Base-by-base conservation (phyloP, 2,888 invertebrate genomes). In the Cerastoderma edule region DNA sequence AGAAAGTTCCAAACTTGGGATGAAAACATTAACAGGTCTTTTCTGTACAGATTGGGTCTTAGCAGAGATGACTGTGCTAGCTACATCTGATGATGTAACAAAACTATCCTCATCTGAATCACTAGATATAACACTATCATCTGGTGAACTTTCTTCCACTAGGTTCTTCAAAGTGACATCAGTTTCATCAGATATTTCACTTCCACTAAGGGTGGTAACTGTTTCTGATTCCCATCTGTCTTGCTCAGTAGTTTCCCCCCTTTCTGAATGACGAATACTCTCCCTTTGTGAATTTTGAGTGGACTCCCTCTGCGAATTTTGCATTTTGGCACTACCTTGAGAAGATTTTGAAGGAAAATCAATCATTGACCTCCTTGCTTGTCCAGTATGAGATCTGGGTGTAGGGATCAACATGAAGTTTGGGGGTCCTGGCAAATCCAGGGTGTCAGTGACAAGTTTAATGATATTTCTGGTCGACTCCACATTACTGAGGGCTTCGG, bases 401-500 rank as follows among this genome's bases (percentile, higher is more conserved):
- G 5, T 67, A 39, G 27, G 35, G 28, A n/a, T 75, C 67, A 27
- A 56, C 63, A 60, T 60, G 16, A 60, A 60, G 24, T 60, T 39
- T 19, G 60, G 60, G 5, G n/a, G 39, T 19, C 33, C 33, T 24
- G n/a, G n/a, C 5, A 73, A 71, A 78, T 60, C 84, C 22, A 90
- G 68, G 2, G 85, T 87, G n/a, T 82, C 81, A 10, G 82, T 85
- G 46, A 90, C 89, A 16, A 90, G 77, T 32, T 85, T 84, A 19
- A 90, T 88, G 56, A 90, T 86, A 35, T 86, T 87, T 8, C 90
- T 83, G 6, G 90, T 86, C 16, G 90, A 88, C 35, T 88, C 80
- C 24, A 89, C 72, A 75, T 90, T 85, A 30, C 89, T 87, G 19
- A 90, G 82, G 8, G 88, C 88, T 27, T 84, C 85, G n/a, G 77